Base-by-base conservation (phyloP, 2,888 invertebrate genomes). In the Sisyra terminalis region DNA sequence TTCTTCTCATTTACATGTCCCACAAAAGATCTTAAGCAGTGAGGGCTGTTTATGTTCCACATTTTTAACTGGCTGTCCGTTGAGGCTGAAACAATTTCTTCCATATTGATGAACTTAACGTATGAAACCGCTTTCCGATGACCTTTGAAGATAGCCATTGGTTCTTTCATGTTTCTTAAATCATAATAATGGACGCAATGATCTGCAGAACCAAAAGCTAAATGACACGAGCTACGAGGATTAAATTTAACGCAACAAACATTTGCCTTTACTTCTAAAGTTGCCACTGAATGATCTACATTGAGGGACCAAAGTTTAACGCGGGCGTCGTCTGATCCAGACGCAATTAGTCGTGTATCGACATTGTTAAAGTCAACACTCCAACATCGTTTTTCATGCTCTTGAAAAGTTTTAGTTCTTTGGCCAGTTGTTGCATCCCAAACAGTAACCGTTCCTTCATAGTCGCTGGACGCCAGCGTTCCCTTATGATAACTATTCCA, bases 141-240 rank as follows among this genome's bases (percentile, higher is more conserved):
- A 29, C 92, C 90, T 52, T 81, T 78, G 58, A 93, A 86, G 9
- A 90, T 72, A 44, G 78, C 75, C 13, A 92, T 67, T 1, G 92
- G 80, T 48, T 81, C 77, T 45, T 82, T 75, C 55, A 85, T 78
- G 50, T 87, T 79, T 30, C 93, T 69, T 49, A 94, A 69, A 66
- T 94, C 94, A 62, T 92, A 94, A 59, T 93, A 92, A 62, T 94
- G 90, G 42, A 94, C 90, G 66, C 88, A 89, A 62, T 93, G 93
- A 66, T 94, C 93, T 16, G 94, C 93, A n/a, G 89, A 89, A 10
- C 93, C 93, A 65, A 92, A 93, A 2, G 92, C 90, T 46, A 94
- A 69, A 58, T 92, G 86, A 58, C 82, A 85, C 1, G 87, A 79
- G 48, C 83, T 86, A 46, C 73, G 67, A 1, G 87, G 87, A 60